These are phyloP conservation scores for Zosterops borbonicus DNA, from an alignment of 2,113 vertebrate genomes.

Conservation along the genomic window DNA sequence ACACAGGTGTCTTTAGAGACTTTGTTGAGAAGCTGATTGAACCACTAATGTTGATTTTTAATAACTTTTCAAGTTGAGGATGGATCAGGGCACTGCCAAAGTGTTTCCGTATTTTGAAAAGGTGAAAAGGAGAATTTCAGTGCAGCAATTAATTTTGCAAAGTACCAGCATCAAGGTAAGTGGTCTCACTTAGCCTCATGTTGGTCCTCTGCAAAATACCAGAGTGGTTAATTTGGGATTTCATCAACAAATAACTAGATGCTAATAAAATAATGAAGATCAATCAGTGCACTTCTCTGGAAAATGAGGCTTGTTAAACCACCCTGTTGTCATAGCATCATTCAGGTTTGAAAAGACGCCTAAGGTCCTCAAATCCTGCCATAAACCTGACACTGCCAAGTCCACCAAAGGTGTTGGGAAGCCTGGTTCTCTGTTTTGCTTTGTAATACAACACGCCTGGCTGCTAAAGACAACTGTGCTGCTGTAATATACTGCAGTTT, in stretches of 20 bases:
- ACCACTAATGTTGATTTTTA: slow-evolving; percentile 29
- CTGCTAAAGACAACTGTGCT: slow-evolving; percentile 38
- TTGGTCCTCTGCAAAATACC: slow-evolving; percentile 29
- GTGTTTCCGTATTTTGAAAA: background rate
- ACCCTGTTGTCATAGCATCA: background rate
- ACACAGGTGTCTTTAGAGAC: background rate
- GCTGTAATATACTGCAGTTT: background rate
- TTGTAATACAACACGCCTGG: background rate
- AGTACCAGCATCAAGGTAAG: slow-evolving; percentile 13
- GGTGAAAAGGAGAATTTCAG: slow-evolving; percentile 31
- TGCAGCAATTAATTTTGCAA: slow-evolving; percentile 37
- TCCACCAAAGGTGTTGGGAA: background rate
- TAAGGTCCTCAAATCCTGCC: background rate
- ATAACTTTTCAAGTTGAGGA: slow-evolving; percentile 8
- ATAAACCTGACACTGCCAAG: background rate
- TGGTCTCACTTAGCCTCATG: background rate
- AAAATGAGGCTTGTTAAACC: background rate
- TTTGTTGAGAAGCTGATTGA: background rate
- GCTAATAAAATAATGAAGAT: slow-evolving; percentile 12
- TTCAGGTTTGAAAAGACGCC: background rate
- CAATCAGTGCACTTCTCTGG: background rate
- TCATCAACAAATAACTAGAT: slow-evolving; percentile 37
- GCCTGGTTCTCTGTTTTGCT: background rate
- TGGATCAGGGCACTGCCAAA: background rate
- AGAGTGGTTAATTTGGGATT: slow-evolving; percentile 30